Percentiles rank a stretch among this genome's conserved stretches.
Conservation (phyloP, 2,888 invertebrate species). For the Dolichopus griseipennis region DNA sequence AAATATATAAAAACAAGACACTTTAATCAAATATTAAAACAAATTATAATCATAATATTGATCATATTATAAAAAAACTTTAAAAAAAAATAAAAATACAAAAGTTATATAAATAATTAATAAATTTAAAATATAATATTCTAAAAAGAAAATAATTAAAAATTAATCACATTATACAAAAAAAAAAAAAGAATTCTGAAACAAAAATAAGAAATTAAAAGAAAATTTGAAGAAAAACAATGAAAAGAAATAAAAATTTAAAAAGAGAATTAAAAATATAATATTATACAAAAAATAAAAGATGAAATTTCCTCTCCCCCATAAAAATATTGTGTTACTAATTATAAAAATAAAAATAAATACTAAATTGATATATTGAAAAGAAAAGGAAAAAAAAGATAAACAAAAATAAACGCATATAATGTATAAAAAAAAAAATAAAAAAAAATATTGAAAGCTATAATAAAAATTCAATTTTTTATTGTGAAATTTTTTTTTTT, state of each 20-base stretch:
- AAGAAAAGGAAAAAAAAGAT: constrained; percentile 10
- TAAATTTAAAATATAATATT: constrained; percentile 16
- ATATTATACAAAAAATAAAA: constrained; percentile 4
- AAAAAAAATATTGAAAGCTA: constrained; percentile 14
- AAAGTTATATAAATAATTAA: constrained; percentile 15
- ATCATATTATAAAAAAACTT: constrained; percentile 12
- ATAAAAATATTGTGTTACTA: constrained; percentile 2
- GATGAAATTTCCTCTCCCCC: background rate
- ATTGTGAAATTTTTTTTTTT: constrained; percentile 14
- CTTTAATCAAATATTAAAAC: constrained; percentile 10
- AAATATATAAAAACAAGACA: constrained; percentile 23
- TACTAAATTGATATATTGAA: constrained; percentile 18
- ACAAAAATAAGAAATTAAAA: constrained; percentile 18
- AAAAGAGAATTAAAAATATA: constrained; percentile 17
- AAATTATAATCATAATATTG: background rate
- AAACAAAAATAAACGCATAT: constrained; percentile 1
- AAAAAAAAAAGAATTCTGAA: constrained; percentile 15
- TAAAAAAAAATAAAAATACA: constrained; percentile 6
- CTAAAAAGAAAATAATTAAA: constrained; percentile 17
- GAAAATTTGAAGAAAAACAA: constrained; percentile 15
- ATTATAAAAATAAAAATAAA: constrained; percentile 21
- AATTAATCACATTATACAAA: constrained; percentile 18
- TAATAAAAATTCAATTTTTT: constrained; percentile 20
- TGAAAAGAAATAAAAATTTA: constrained; percentile 13
- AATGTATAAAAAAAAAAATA: background rate